Evolutionary conservation across 2,113 vertebrate species (phyloP), one percentile per base, ranked within the genome.

Genomic region (Rhadina sibilatrix): DNA sequence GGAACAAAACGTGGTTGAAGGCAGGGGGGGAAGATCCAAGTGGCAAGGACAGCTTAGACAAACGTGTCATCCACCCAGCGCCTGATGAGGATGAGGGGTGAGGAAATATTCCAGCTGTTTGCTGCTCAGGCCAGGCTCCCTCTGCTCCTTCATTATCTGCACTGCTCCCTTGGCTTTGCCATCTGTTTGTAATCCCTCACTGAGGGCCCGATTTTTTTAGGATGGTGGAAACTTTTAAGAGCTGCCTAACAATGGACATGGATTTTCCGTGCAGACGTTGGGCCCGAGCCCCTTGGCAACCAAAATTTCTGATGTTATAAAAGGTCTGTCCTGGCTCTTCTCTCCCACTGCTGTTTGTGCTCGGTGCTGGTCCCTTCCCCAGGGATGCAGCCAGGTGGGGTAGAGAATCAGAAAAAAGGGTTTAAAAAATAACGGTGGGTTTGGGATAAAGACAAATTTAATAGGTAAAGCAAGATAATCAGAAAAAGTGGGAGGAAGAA

Each of bases 91-190:
- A 5, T 22, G 86, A 65, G 74, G 31, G 65, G 52, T 59, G 90
- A 82, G 90, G 92, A 95, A 77, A 42, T 7, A 3, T 65, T 11
- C 5, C 79, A 86, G 92, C 83, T 95, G 82, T 49, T 6, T 9
- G 59, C 85, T 59, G 63, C 92, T 53, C 11, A 44, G 82, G 82
- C 94, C 92, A 69, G 75, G 6, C 64, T 30, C 74, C 42, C 77
- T 85, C 82, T 86, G 90, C 94, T 77, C 87, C 37, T 50, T 66
- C 42, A n/a, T 89, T 47, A 59, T 89, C 90, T 79, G 60, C 81
- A 11, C 81, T 0, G 7, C 8, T 66, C 50, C 6, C 80, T 78
- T 28, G 69, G 59, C 35, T 90, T 54, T 83, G 72, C 93, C 87
- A 60, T 25, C 3, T 92, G 83, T 68, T 93, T 94, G 65, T 49